A percentile compares a stretch with the other conserved stretches of the same genome.
Conservation (phyloP, 1,140 invertebrate genomes). For the Drosophila punjabiensis region DNA sequence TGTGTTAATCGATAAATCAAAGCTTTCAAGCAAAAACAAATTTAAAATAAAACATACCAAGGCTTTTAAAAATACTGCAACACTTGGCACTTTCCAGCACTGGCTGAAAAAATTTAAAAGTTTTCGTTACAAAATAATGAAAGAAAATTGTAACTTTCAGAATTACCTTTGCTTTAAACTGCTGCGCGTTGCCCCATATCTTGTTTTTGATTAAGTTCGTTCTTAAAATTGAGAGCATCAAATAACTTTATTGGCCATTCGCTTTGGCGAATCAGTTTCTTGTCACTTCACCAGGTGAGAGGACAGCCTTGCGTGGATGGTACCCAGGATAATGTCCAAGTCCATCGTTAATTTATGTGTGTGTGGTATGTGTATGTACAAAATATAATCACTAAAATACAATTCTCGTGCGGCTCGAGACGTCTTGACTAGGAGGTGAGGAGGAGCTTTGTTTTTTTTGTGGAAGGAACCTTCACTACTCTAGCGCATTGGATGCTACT, state of each 20-base stretch:
- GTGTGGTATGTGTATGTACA: constrained; percentile 60
- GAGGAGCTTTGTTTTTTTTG: constrained; percentile 69
- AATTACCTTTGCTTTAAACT: not conserved
- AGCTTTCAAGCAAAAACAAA: constrained; percentile 2
- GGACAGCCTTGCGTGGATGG: constrained; percentile 37
- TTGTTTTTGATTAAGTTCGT: constrained; percentile 22
- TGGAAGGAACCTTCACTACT: constrained; percentile 66
- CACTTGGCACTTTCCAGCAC: not conserved
- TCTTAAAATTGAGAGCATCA: constrained; percentile 36
- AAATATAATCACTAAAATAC: constrained; percentile 76
- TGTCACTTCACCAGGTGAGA: constrained; percentile 58
- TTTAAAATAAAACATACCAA: constrained; percentile 2
- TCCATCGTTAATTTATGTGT: constrained; percentile 33
- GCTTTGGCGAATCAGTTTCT: constrained; percentile 49
- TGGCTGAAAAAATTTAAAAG: constrained; percentile 10
- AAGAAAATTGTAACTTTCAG: not conserved
- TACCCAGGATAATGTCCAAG: not conserved
- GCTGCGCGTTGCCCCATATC: not conserved
- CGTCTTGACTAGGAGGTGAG: constrained; percentile 69
- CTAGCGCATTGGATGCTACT: constrained; percentile 64
- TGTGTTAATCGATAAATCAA: constrained; percentile 15
- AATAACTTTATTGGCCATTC: constrained; percentile 69
- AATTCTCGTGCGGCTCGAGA: constrained; percentile 60
- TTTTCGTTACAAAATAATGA: not conserved
- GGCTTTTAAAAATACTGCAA: not conserved